A percentile compares a stretch with the other conserved stretches of the same genome.
These are phyloP conservation scores for Podarcis raffonei DNA, from an alignment of 2,113 vertebrate species.

Conservation along the genomic window DNA sequence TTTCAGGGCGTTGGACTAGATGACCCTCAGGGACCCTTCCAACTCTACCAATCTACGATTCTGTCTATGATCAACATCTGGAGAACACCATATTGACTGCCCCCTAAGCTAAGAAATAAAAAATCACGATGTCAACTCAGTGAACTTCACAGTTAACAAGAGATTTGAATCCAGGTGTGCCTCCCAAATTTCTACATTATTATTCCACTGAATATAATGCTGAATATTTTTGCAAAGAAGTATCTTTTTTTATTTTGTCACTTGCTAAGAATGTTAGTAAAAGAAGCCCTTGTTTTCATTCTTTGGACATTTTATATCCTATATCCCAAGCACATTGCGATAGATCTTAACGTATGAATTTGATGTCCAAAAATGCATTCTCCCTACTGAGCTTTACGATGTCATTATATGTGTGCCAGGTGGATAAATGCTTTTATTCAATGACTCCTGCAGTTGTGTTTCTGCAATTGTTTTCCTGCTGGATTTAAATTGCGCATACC, in stretches of 20 bases:
- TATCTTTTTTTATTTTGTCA: background rate
- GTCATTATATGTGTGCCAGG: slow-evolving; percentile 53
- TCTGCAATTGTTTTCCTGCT: slow-evolving; percentile 39
- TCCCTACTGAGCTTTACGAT: slow-evolving; percentile 12
- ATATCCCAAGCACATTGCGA: background rate
- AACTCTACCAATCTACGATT: too few species aligned
- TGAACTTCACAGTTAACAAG: background rate
- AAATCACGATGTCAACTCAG: background rate
- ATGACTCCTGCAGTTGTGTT: slow-evolving; percentile 25
- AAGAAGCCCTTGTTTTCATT: background rate
- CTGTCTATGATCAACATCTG: too few species aligned
- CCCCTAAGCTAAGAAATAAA: background rate
- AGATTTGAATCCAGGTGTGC: background rate
- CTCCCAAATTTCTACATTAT: background rate
- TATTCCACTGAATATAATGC: background rate
- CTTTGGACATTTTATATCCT: background rate
- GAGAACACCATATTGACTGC: too few species aligned
- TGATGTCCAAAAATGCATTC: slow-evolving; percentile 38
- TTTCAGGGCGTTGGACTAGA: too few species aligned
- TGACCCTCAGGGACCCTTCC: too few species aligned
- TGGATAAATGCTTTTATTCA: slow-evolving; percentile 46
- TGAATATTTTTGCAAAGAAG: background rate
- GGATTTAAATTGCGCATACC: slow-evolving; percentile 43
- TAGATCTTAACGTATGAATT: slow-evolving; percentile 19
- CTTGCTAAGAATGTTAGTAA: background rate